Base-by-base conservation (phyloP, 2,888 invertebrate genomes). In the Eremobia ochroleuca region DNA sequence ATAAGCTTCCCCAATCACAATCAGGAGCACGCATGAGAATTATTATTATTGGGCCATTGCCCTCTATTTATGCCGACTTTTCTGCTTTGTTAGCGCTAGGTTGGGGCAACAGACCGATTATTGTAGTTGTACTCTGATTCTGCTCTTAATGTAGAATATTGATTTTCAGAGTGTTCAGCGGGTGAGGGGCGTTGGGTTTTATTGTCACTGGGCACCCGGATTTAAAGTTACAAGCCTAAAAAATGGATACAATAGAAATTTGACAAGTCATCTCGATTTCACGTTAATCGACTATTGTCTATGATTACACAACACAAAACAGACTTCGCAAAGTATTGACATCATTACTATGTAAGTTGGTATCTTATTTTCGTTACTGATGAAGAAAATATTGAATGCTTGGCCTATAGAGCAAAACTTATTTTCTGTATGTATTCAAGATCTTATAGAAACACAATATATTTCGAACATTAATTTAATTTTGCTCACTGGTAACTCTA, bases 241-340 rank as follows among this genome's bases (percentile, higher is more conserved):
- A 70, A 58, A 66, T 0, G 1, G 4, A 21, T n/a, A 18, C 11
- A 0, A 31, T 21, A 6, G 0, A 4, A 13, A 61, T 37, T 18
- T 11, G 2, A 5, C 2, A 13, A n/a, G 0, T 28, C n/a, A 25
- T 2, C 2, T 31, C 1, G 11, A n/a, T 34, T 28, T 13, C 8
- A 13, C 37, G 11, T 64, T 73, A 77, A 81, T 64, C 77, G 81
- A 78, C 46, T 80, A 46, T 80, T 46, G 43, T 62, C 81, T 73
- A 55, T 77, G 62, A 31, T 52, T 18, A 4, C 4, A 5, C 8
- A 49, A 49, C 0, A n/a, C 15, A 40, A 37, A n/a, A n/a, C 4
- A 4, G 2, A 40, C 1, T 0, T 31, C 2, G 8, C 9, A 37
- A 25, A 40, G 18, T 43, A n/a, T n/a, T n/a, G n/a, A n/a, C 4